Percentiles rank a stretch among this genome's conserved stretches.
Evolutionary conservation across 92 coral and sea anemone genomes (phyloP).

Genomic region (Paragorgia papillata): DNA sequence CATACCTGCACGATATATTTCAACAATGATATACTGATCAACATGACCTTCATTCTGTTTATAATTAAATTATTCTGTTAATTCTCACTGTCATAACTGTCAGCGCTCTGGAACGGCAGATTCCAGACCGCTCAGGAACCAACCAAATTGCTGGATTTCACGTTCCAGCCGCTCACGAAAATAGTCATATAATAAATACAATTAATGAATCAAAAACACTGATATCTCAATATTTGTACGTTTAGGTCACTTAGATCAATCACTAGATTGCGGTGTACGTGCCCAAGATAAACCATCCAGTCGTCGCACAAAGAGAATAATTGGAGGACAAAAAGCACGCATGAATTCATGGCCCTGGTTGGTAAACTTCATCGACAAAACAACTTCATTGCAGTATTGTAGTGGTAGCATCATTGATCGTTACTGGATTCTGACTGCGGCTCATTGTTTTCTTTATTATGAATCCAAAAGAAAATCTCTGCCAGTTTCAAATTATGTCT

Average conservation of each 20-base stretch:
- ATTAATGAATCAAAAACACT: too few relatives aligned
- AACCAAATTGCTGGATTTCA: too few relatives aligned
- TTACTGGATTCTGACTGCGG: conserved; percentile 84
- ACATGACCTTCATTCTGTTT: too few relatives aligned
- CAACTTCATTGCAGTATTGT: conserved; percentile 59
- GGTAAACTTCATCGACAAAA: conserved; percentile 74
- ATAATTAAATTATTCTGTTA: too few relatives aligned
- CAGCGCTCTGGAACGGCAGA: too few relatives aligned
- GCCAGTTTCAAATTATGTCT: conserved; percentile 5
- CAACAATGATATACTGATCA: too few relatives aligned
- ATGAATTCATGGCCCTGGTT: conserved; percentile 99
- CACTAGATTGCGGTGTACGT: conserved; percentile 12
- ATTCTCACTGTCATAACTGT: too few relatives aligned
- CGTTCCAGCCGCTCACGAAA: too few relatives aligned
- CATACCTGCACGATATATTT: too few relatives aligned
- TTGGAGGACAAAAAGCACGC: conserved; percentile 82
- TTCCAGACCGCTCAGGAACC: too few relatives aligned
- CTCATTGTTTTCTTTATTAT: conserved; percentile 70
- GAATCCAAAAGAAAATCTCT: background rate
- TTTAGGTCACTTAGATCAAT: conserved; percentile 6
- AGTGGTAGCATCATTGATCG: conserved; percentile 84
- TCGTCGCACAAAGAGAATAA: conserved; percentile 52
- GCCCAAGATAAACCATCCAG: background rate
- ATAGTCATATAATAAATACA: too few relatives aligned
- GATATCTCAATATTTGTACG: too few relatives aligned